phyloP scores from a whole-genome alignment of 2,888 invertebrate species.

The Erebia palarica region DNA sequence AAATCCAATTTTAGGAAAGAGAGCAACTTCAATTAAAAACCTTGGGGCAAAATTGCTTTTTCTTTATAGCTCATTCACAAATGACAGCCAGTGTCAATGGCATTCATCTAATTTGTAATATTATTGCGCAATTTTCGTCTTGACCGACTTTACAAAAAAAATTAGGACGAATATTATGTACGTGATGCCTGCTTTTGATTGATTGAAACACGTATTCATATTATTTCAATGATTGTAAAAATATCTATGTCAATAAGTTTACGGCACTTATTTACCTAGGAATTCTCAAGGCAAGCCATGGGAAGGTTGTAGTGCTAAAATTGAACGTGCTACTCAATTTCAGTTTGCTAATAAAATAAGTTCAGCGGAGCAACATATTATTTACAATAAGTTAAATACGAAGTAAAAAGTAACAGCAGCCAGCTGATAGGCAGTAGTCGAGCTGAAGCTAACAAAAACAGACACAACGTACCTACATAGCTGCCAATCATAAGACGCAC shows the following conservation, averaged over 20 bases:
- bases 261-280: constrained; percentile 16
- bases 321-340: constrained; percentile 46
- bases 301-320: constrained; percentile 33
- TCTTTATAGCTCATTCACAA: constrained; percentile 44
- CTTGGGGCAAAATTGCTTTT: constrained; percentile 52
- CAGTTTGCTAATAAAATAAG: constrained; percentile 49
- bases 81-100: constrained; percentile 49
- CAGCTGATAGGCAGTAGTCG: constrained; percentile 73
- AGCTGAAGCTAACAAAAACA: constrained; percentile 57
- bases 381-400: constrained; percentile 74
- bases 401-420: constrained; percentile 71
- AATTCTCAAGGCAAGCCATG: constrained; percentile 40
- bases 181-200: constrained; percentile 44
- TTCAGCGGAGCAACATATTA: constrained; percentile 55
- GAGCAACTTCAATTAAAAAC: constrained; percentile 44
- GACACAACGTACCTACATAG: constrained; percentile 50
- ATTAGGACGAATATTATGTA: constrained; percentile 53
- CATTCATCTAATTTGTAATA: constrained; percentile 49
- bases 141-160: constrained; percentile 62
- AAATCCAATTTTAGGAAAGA: constrained; percentile 32
- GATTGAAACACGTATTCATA: constrained; percentile 38
- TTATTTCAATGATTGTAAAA: constrained; percentile 29
- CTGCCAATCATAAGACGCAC: constrained; percentile 55
- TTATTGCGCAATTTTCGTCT: constrained; percentile 59
- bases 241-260: not conserved